These are phyloP conservation scores for Morus bassanus DNA, from an alignment of 2,797 vertebrate genomes.

Conservation along the genomic window DNA sequence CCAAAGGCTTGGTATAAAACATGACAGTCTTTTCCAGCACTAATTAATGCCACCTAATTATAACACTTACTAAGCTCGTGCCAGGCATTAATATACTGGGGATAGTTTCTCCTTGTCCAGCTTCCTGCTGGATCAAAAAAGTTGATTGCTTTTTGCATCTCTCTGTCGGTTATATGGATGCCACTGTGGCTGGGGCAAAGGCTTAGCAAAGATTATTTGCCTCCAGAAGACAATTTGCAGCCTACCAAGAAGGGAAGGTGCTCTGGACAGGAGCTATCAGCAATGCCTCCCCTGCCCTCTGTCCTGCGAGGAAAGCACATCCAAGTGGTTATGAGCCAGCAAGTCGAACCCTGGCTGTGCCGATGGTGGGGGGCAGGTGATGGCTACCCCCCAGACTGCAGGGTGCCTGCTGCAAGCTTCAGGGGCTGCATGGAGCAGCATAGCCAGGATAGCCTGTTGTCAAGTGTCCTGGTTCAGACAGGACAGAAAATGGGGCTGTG, in stretches of 20 bases:
- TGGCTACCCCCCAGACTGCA: not conserved
- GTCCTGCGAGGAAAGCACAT: rapidly evolving
- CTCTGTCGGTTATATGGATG: constrained; percentile 17
- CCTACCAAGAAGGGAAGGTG: not conserved
- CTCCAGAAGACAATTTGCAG: not conserved
- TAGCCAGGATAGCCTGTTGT: not conserved
- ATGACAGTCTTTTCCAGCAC: constrained; percentile 42
- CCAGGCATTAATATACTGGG: constrained; percentile 50
- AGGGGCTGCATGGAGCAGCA: not conserved
- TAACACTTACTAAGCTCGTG: constrained; percentile 46
- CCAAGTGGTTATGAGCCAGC: rapidly evolving
- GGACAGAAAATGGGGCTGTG: not conserved
- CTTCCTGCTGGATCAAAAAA: constrained; percentile 24
- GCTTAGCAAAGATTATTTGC: not conserved
- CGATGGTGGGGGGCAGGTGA: not conserved
- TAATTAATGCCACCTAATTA: constrained; percentile 71
- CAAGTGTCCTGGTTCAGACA: not conserved
- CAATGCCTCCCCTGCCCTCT: not conserved
- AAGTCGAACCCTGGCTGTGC: rapidly evolving
- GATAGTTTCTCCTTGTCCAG: constrained; percentile 34
- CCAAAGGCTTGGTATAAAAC: constrained; percentile 46
- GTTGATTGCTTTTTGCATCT: constrained; percentile 39
- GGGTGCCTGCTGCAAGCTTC: not conserved
- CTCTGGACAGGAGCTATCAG: not conserved
- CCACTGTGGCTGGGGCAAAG: not conserved